A percentile compares a stretch with the other conserved stretches of the same genome.
These are phyloP conservation scores for Somateria mollissima DNA, from an alignment of 2,797 vertebrate species.

Conservation along the genomic window DNA sequence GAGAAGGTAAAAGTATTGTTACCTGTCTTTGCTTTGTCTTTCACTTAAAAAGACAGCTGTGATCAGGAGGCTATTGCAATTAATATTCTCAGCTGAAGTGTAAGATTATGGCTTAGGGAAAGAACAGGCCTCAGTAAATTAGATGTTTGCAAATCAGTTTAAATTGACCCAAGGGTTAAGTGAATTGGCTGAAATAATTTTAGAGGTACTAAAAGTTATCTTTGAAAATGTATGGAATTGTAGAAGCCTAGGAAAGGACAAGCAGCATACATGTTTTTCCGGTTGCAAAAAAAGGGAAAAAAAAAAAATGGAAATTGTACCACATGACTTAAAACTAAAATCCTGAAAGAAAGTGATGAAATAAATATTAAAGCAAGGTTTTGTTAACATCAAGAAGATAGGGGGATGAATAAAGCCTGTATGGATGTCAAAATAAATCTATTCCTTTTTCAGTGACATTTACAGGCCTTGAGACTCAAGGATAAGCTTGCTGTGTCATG, in stretches of 20 bases:
- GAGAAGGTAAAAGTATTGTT: background rate
- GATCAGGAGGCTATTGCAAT: accelerated
- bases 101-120: background rate
- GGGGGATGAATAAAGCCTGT: background rate
- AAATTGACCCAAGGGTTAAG: background rate
- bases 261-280: background rate
- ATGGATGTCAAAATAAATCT: background rate
- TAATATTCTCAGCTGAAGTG: background rate
- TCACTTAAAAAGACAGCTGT: background rate
- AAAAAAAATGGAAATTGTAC: background rate
- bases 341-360: background rate
- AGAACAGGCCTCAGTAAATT: background rate
- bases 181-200: background rate
- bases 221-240: background rate
- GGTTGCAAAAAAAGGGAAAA: background rate
- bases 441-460: background rate
- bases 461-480: background rate
- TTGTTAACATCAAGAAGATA: background rate
- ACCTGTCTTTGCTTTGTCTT: background rate
- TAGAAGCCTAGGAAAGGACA: background rate
- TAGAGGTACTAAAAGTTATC: background rate
- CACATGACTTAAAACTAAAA: background rate
- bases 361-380: background rate
- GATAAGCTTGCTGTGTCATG: background rate
- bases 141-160: background rate